Evolutionary conservation across 2,888 invertebrate species (phyloP).

Genomic region (Coelinius sp.): DNA sequence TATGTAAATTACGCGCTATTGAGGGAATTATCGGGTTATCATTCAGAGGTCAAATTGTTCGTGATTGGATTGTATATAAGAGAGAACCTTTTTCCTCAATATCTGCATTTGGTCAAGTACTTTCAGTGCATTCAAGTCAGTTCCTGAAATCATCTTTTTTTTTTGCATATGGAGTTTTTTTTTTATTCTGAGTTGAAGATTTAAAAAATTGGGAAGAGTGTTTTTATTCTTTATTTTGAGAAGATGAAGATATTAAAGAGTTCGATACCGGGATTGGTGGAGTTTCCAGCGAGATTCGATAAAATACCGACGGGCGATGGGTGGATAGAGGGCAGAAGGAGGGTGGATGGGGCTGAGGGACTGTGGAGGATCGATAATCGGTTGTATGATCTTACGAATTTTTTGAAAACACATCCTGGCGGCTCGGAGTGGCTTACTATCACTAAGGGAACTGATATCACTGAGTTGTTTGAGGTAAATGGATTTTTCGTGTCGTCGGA

Average conservation of each 20-base stretch:
- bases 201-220: neutral
- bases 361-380: slow-evolving; percentile 83
- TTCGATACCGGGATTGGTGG: slow-evolving; percentile 73
- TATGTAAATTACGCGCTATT: neutral
- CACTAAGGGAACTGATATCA: slow-evolving; percentile 84
- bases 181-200: neutral
- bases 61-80: neutral
- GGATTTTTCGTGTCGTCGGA: neutral
- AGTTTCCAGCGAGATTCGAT: slow-evolving; percentile 67
- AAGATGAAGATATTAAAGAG: slow-evolving; percentile 60
- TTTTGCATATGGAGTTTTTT: neutral
- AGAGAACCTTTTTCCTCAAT: neutral
- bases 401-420: slow-evolving; percentile 87
- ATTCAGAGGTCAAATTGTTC: neutral
- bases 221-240: neutral
- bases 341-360: slow-evolving; percentile 82
- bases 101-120: neutral
- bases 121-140: neutral
- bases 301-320: slow-evolving; percentile 70
- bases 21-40: neutral
- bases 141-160: neutral
- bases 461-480: slow-evolving; percentile 80
- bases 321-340: slow-evolving; percentile 78
- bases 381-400: slow-evolving; percentile 88
- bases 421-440: slow-evolving; percentile 83